These are phyloP conservation scores for Xiphophorus maculatus DNA, from an alignment of 2,113 vertebrate genomes.

Conservation along the genomic window DNA sequence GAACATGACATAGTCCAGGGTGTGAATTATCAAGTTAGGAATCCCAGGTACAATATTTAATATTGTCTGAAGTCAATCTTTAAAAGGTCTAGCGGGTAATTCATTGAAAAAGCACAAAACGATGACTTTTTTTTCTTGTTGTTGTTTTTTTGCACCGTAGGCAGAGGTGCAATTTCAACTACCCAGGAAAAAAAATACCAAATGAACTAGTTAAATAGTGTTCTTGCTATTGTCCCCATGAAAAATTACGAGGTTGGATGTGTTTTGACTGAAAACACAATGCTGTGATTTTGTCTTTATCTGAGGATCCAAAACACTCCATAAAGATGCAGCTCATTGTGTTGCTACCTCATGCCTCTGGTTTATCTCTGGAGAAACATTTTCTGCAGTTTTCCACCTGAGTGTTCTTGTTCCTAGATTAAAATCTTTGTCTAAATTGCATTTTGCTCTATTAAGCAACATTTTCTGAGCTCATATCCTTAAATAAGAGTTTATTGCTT, in stretches of 20 bases:
- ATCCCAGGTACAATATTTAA: too few species aligned
- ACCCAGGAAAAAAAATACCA: neutral
- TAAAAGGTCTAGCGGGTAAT: too few species aligned
- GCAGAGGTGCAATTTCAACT: neutral
- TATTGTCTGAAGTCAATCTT: too few species aligned
- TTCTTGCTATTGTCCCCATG: neutral
- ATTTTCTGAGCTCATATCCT: conserved; percentile 4
- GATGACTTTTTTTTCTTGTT: neutral
- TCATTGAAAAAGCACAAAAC: neutral
- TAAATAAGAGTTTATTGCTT: conserved; percentile 21
- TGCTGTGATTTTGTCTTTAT: neutral
- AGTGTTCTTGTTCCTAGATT: conserved; percentile 8
- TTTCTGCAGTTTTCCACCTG: conserved; percentile 16
- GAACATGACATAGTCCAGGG: too few species aligned
- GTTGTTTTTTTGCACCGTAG: neutral
- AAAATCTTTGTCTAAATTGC: conserved; percentile 29
- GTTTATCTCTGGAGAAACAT: conserved; percentile 7
- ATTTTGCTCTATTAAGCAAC: conserved; percentile 5
- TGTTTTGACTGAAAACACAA: too few species aligned
- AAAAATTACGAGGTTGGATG: neutral
- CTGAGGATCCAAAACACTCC: neutral
- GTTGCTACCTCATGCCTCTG: neutral
- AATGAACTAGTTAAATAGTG: neutral
- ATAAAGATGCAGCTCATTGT: neutral
- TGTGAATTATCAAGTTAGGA: too few species aligned